Evolutionary conservation across 1,140 invertebrate genomes (phyloP).

Genomic region (Apolygus lucorum): DNA sequence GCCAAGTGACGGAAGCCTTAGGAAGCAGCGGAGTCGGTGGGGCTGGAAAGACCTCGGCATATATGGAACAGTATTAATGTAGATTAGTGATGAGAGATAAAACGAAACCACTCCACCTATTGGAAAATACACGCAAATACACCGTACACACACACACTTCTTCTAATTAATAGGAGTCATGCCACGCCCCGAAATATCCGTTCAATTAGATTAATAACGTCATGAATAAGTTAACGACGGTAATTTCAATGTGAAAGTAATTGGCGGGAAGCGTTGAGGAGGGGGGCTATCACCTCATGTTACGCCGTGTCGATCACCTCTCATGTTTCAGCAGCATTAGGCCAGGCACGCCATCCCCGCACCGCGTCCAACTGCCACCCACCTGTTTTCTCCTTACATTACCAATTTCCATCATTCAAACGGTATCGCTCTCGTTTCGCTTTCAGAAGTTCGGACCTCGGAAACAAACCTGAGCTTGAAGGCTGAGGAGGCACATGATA

Average conservation of each 20-base stretch:
- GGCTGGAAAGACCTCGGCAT: neutral
- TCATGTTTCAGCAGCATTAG: conserved; percentile 9
- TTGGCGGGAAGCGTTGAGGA: neutral
- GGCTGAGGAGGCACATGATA: no score
- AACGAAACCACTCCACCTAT: conserved; percentile 11
- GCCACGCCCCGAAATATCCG: conserved; percentile 27
- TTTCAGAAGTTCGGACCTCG: neutral
- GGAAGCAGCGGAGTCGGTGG: neutral
- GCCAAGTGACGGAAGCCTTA: neutral
- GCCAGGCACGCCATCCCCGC: neutral
- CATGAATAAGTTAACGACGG: conserved; percentile 24
- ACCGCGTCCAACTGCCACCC: neutral
- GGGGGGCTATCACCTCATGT: neutral
- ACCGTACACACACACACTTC: conserved; percentile 25
- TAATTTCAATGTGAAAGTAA: conserved; percentile 9
- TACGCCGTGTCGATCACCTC: conserved; percentile 6
- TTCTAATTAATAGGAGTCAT: conserved; percentile 20
- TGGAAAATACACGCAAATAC: conserved; percentile 28
- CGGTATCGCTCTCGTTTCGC: neutral
- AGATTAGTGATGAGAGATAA: conserved; percentile 24
- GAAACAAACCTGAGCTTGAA: no score
- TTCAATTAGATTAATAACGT: conserved; percentile 28
- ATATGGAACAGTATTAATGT: conserved; percentile 23
- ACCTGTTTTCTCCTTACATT: neutral
- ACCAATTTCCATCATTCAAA: neutral